Percentiles rank a stretch among this genome's conserved stretches.
phyloP scores from a whole-genome alignment of 2,888 invertebrate genomes.

The Philereme transversata region DNA sequence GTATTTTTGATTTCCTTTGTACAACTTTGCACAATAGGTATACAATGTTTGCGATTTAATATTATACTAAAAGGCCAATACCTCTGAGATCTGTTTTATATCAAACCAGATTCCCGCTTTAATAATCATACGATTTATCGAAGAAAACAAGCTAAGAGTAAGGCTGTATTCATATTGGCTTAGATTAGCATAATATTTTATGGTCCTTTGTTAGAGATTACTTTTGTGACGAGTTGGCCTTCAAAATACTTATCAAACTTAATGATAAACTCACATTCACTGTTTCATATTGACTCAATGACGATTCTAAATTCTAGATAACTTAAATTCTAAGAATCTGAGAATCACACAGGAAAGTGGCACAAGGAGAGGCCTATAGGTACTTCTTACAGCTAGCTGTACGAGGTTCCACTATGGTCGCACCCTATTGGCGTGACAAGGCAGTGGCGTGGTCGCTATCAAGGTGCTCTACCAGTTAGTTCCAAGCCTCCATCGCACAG shows the following conservation, averaged over 20 bases:
- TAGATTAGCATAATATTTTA: too few species aligned
- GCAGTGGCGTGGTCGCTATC: conserved; percentile 31
- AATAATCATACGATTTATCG: conserved; percentile 28
- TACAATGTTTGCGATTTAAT: conserved; percentile 11
- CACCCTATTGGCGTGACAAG: conserved; percentile 27
- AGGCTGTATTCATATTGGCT: conserved; percentile 46
- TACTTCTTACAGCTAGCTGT: too few species aligned
- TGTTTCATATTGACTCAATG: too few species aligned
- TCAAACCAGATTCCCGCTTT: conserved; percentile 48
- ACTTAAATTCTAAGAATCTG: too few species aligned
- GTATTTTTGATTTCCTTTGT: background rate
- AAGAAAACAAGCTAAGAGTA: conserved; percentile 53
- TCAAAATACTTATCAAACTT: too few species aligned
- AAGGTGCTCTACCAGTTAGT: conserved; percentile 35
- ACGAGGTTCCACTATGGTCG: conserved; percentile 26
- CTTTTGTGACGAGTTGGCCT: too few species aligned
- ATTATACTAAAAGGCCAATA: conserved; percentile 37
- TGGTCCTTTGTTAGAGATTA: background rate
- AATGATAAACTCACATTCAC: too few species aligned
- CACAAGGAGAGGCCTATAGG: too few species aligned
- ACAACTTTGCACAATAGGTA: background rate
- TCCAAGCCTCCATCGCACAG: conserved; percentile 58
- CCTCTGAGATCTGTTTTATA: conserved; percentile 51
- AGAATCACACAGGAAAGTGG: too few species aligned
- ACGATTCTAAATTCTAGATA: too few species aligned